Evolutionary conservation across 2,797 vertebrate genomes (phyloP), one percentile per base, ranked within the genome.

Genomic region (Oreochromis mossambicus): DNA sequence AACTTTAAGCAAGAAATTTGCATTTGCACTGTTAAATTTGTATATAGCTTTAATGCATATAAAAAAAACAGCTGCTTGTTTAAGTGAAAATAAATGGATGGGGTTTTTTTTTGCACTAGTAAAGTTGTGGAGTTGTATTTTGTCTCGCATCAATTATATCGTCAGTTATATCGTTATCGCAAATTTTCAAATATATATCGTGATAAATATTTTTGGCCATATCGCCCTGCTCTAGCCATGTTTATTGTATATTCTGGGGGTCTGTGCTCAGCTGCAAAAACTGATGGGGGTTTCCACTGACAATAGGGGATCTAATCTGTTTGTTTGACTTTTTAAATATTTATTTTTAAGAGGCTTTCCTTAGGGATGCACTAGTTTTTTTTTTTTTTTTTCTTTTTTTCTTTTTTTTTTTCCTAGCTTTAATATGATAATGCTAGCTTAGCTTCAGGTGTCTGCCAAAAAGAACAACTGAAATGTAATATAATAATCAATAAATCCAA

Each of bases 401-500:
- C 3, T 34, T 34, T 8, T 36, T 36, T 3, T 8, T 4, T 3
- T 4, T 2, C 1, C 2, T 36, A 63, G 32, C 11, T 63, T 4
- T 12, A 34, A n/a, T 63, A 36, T 63, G 19, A 63, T 63, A 36
- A n/a, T 0, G 3, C 0, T 63, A 38, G 6, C 58, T 7, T 63
- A 12, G 58, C 58, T 38, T 63, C 6, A 63, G 58, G 58, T 63
- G 19, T 21, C 11, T 38, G 58, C 19, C 61, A 63, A 38, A 66
- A 21, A 38, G 17, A 34, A n/a, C 34, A 21, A 66, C 61, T 66
- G 14, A 38, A 66, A 14, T 66, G 34, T 21, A 38, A 63, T 63
- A 38, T 21, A 0, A 21, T 36, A 66, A 66, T 38, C 34, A 66
- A 0, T 26, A 55, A 13, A 55, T 55, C 21, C 21, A 55, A 55